Conservation (phyloP, 2,797 vertebrate species). For the Coendou prehensilis region DNA sequence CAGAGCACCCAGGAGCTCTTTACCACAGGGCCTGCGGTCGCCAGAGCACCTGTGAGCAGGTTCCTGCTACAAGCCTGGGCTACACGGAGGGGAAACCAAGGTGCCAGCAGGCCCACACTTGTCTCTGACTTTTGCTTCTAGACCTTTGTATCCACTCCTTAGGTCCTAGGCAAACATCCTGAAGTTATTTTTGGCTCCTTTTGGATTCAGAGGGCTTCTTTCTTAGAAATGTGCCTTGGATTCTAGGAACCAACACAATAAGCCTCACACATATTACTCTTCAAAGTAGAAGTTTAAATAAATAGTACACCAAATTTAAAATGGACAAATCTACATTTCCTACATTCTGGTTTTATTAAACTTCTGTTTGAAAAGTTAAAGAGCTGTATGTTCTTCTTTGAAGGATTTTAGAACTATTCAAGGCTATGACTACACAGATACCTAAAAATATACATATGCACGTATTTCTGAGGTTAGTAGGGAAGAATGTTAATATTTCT, state of each 20-base stretch:
- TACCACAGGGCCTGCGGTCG: accelerated
- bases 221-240: constrained; percentile 26
- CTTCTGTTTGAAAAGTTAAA: constrained; percentile 28
- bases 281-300: neutral
- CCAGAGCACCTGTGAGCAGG: neutral
- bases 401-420: neutral
- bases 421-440: neutral
- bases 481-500: constrained; percentile 37
- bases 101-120: neutral
- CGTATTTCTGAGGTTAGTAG: constrained; percentile 19
- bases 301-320: neutral
- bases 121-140: constrained; percentile 11
- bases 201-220: neutral
- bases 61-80: neutral
- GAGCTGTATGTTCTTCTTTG: neutral
- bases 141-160: neutral
- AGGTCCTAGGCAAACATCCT: neutral
- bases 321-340: neutral
- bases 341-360: neutral
- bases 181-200: neutral
- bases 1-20: neutral
- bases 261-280: neutral
- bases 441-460: neutral
- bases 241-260: constrained; percentile 8
- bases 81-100: neutral